Evolutionary conservation across 2,113 vertebrate genomes (phyloP).

Genomic region (Chrysochloris asiatica): DNA sequence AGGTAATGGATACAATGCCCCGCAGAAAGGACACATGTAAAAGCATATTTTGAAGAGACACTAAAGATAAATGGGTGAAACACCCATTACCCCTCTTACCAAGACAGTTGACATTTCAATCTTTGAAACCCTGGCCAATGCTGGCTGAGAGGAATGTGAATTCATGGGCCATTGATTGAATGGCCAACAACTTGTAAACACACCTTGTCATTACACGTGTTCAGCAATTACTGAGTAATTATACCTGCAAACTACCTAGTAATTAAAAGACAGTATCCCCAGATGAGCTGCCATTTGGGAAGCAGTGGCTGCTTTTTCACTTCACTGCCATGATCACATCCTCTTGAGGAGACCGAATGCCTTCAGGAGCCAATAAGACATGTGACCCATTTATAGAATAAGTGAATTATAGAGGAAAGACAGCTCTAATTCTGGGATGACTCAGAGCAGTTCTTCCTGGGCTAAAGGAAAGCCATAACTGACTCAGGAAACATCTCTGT

Average conservation of each 20-base stretch:
- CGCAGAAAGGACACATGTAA: background rate
- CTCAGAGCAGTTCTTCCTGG: background rate
- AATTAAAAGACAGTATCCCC: constrained; percentile 37
- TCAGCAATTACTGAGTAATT: constrained; percentile 45
- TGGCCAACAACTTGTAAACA: constrained; percentile 35
- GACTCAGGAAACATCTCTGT: background rate
- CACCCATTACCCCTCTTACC: background rate
- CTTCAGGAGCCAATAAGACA: background rate
- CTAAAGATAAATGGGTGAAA: background rate
- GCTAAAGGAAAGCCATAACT: background rate
- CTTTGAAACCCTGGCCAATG: background rate
- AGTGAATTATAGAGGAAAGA: background rate
- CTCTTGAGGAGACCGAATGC: background rate
- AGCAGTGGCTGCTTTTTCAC: background rate
- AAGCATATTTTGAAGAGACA: background rate
- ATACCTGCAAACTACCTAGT: constrained; percentile 16
- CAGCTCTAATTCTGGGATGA: background rate
- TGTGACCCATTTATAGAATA: background rate
- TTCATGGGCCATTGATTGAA: background rate
- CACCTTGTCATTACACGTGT: constrained; percentile 15
- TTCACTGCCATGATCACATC: background rate
- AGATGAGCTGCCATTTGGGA: background rate
- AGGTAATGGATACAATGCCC: background rate
- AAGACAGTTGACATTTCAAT: background rate
- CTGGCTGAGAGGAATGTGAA: background rate